phyloP scores from a whole-genome alignment of 1,140 invertebrate species.

The Olivierus martensii region DNA sequence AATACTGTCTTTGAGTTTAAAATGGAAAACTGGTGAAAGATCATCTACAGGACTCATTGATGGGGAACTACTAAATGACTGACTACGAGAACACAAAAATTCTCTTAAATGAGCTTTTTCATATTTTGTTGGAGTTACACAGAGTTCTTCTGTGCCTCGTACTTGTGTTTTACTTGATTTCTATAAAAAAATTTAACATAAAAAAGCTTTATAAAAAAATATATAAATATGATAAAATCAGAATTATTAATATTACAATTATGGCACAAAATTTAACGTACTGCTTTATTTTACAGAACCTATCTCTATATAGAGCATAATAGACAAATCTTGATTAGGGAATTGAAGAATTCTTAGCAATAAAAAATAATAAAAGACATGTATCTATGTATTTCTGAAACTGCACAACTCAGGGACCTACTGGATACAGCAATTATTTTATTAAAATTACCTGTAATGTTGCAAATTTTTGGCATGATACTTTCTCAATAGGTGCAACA shows the following conservation, averaged over 20 bases:
- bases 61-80: conserved; percentile 9
- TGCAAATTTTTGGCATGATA: conserved; percentile 5
- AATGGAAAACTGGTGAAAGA: not conserved
- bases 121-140: conserved; percentile 28
- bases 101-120: conserved; percentile 24
- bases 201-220: too few species aligned
- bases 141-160: conserved; percentile 32
- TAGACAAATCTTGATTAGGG: too few species aligned
- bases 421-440: too few species aligned
- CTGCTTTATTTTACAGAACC: too few species aligned
- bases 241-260: too few species aligned
- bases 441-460: conserved; percentile 6
- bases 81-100: conserved; percentile 23
- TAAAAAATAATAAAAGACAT: too few species aligned
- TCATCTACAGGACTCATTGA: not conserved
- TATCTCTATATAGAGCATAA: too few species aligned
- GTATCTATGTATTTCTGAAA: too few species aligned
- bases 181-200: conserved; percentile 10
- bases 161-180: conserved; percentile 25
- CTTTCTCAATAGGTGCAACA: conserved; percentile 30
- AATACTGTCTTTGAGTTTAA: conserved; percentile 3
- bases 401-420: too few species aligned
- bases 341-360: too few species aligned
- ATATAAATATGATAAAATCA: too few species aligned
- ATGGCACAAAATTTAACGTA: too few species aligned